Base-by-base conservation (phyloP, 1,140 invertebrate species). In the Caenorhabditis tropicalis region DNA sequence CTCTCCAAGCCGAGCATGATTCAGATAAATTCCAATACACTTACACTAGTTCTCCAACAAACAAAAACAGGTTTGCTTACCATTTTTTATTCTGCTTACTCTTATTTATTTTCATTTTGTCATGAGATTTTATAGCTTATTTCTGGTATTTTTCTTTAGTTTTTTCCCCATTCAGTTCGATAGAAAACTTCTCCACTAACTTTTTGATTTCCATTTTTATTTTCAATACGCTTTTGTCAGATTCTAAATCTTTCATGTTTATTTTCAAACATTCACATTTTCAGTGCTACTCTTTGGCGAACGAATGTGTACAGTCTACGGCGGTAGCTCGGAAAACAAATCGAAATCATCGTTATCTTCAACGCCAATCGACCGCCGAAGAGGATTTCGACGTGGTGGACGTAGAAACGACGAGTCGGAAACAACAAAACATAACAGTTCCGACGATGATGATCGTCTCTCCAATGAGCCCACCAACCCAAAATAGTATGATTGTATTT, bases 401-500 rank as follows among this genome's bases (percentile, higher is more conserved):
- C 65, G 65, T 43, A 16, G 65, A 74, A n/a, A 10, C n/a, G 65
- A 74, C 19, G 65, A 74, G 24, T 27, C 39, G 12, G 12, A 6
- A 5, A 43, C 39, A 43, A 43, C 21, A 58, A 58, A 2, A 58
- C 53, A 74, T 74, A 10, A 21, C 33, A 29, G 36, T 43, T 39
- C 36, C 65, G 65, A 24, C 65, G 65, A 74, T 74, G 65, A 74
- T 36, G 36, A 74, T 74, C 43, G 65, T 74, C 3, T 39, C 65
- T 24, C 36, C 65, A 46, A 74, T 74, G 65, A 74, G 36, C 24
- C 65, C 19, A n/a, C 19, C 58, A 29, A 65, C 31, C 36, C 65
- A 74, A n/a, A 74, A 74, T 74, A 74, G 65, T 74, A 74, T 74
- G 65, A 74, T 74, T 46, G 65, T 74, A 36, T 74, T 43, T 74